A percentile compares a stretch with the other conserved stretches of the same genome.
Conservation (phyloP, 1,140 invertebrate species). For the Bombus cullumanus region DNA sequence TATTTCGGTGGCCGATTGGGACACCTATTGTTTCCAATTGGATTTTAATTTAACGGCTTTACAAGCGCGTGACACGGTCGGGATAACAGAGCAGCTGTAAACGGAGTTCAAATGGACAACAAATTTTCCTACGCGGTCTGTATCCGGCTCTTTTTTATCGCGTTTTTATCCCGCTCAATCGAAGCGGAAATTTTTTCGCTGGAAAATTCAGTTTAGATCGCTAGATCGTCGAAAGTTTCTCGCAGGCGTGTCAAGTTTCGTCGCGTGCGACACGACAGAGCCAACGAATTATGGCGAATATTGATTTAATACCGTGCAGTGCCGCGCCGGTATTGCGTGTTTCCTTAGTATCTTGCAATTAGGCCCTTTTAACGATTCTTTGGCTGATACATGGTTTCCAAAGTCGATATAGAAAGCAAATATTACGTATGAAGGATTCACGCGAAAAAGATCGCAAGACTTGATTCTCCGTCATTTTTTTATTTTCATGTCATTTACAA, state of each 20-base stretch:
- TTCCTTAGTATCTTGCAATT: neutral
- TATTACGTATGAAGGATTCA: too few species aligned
- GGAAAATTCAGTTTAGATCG: neutral
- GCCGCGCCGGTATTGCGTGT: neutral
- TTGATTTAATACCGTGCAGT: neutral
- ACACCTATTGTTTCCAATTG: constrained; percentile 60
- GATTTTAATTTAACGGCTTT: constrained; percentile 64
- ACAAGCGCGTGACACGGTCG: constrained; percentile 23
- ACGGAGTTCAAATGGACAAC: constrained; percentile 51
- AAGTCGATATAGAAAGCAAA: neutral
- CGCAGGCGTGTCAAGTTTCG: neutral
- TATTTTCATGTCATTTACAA: too few species aligned
- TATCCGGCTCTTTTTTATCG: too few species aligned
- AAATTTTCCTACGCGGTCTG: constrained; percentile 24
- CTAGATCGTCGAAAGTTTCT: neutral
- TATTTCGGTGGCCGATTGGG: constrained; percentile 24
- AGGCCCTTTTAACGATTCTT: neutral
- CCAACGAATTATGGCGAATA: neutral
- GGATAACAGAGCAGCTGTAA: constrained; percentile 50
- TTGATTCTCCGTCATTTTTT: too few species aligned
- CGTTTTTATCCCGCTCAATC: neutral
- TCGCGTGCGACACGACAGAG: neutral
- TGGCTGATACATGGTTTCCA: neutral
- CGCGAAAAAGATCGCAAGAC: too few species aligned
- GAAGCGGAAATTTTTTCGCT: constrained; percentile 24